These are phyloP conservation scores for fruit fly (Drosophila melanogaster) DNA, from an alignment of 1,140 invertebrate genomes.

Conservation along the genomic window DNA sequence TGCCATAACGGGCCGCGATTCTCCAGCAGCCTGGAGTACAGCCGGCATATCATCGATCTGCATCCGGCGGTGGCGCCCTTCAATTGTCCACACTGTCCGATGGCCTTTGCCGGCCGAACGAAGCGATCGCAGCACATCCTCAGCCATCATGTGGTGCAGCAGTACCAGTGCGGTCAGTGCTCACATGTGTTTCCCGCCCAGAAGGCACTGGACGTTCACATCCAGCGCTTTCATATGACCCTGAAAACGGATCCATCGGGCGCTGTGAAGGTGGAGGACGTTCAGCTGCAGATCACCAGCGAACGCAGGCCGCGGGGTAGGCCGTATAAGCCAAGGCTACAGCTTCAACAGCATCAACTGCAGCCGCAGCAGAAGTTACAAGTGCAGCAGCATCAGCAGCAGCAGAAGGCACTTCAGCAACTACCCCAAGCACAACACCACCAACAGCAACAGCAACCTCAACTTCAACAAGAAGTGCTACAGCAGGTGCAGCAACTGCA, in stretches of 20 bases:
- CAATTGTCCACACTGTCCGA: constrained; percentile 75
- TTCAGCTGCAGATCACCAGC: constrained; percentile 61
- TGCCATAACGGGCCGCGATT: constrained; percentile 80
- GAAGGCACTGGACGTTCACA: constrained; percentile 69
- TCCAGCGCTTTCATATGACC: constrained; percentile 68
- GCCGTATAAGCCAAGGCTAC: constrained; percentile 6
- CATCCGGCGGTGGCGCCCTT: constrained; percentile 73
- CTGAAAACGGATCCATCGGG: background rate
- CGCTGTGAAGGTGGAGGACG: constrained; percentile 68
- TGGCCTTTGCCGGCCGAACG: constrained; percentile 61
- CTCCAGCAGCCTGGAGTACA: constrained; percentile 75
- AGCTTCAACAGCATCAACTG: constrained; percentile 22
- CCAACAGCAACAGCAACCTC: background rate
- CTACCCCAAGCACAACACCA: constrained; percentile 1
- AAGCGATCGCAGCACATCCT: constrained; percentile 77
- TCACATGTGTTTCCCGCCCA: constrained; percentile 74
- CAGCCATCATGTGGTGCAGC: constrained; percentile 66
- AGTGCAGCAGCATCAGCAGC: constrained; percentile 7
- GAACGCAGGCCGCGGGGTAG: constrained; percentile 15
- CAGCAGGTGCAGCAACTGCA: constrained; percentile 20
- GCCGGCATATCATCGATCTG: constrained; percentile 76
- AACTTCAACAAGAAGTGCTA: constrained; percentile 11
- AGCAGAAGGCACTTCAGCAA: background rate
- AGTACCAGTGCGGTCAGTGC: constrained; percentile 78
- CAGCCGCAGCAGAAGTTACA: constrained; percentile 8